A percentile compares a stretch with the other conserved stretches of the same genome.
Conservation (phyloP, 1,140 invertebrate species). For the Armadillidium nasatum region DNA sequence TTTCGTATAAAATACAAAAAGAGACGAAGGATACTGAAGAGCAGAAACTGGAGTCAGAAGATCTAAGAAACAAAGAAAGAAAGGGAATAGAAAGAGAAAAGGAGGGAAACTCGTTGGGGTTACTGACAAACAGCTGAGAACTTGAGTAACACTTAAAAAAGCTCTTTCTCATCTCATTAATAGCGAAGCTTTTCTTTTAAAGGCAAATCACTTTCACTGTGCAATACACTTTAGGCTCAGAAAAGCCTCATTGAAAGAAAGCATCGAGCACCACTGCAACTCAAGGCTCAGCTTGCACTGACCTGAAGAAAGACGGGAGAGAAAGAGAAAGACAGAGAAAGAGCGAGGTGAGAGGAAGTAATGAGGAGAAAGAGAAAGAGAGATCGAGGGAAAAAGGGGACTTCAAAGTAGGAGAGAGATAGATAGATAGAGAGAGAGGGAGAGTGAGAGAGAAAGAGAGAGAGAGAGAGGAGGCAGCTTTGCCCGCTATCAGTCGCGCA, state of each 20-base stretch:
- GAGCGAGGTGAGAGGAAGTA: background rate
- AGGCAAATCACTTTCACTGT: background rate
- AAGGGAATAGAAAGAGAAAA: background rate
- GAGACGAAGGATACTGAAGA: background rate
- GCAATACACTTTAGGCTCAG: background rate
- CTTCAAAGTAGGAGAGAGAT: too few species aligned
- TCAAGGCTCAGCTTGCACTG: constrained; percentile 7
- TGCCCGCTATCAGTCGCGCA: background rate
- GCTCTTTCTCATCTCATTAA: background rate
- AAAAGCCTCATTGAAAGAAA: background rate
- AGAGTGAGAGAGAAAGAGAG: too few species aligned
- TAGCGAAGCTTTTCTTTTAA: background rate
- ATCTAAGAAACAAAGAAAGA: background rate
- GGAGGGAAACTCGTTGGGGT: background rate
- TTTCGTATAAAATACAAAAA: background rate
- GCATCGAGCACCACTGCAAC: constrained; percentile 1
- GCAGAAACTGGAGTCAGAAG: background rate
- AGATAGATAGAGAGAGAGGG: too few species aligned
- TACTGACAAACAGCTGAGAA: background rate
- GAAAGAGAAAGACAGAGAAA: background rate
- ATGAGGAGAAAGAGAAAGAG: background rate
- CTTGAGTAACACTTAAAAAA: background rate
- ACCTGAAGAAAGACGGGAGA: background rate
- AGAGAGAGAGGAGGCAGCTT: background rate
- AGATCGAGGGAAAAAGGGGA: background rate